Conservation (phyloP, 2,113 vertebrate genomes). For the Microtus richardsoni region DNA sequence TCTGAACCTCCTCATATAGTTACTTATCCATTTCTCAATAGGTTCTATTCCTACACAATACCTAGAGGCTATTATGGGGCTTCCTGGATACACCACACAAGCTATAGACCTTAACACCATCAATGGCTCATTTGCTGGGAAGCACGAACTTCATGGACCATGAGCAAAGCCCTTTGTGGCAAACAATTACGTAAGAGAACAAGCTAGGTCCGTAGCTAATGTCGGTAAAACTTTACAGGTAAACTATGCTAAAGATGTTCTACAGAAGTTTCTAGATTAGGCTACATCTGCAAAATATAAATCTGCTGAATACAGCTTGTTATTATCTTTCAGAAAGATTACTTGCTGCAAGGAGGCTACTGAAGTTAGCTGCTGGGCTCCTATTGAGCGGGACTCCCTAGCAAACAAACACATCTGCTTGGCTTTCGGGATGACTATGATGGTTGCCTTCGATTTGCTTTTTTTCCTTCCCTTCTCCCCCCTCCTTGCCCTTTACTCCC, state of each 20-base stretch:
- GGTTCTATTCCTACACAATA: neutral
- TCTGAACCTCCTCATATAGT: neutral
- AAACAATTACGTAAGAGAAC: neutral
- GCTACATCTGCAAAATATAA: constrained; percentile 40
- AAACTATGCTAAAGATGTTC: neutral
- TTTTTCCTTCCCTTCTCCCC: neutral
- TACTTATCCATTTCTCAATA: neutral
- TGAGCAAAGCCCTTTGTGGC: neutral
- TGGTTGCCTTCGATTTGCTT: neutral
- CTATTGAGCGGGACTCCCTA: constrained; percentile 11
- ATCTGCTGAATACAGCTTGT: neutral
- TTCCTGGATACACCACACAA: neutral
- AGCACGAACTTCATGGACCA: neutral
- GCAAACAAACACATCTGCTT: constrained; percentile 61
- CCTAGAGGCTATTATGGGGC: neutral
- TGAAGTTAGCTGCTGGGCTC: constrained; percentile 56
- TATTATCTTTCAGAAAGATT: constrained; percentile 58
- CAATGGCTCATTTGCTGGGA: neutral
- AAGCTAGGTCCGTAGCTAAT: neutral
- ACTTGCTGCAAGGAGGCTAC: constrained; percentile 51
- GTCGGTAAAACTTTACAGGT: neutral
- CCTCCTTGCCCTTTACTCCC: neutral
- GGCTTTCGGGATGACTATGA: constrained; percentile 44
- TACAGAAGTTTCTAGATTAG: constrained; percentile 27
- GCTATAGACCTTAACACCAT: neutral